A percentile compares a stretch with the other conserved stretches of the same genome.
These are phyloP conservation scores for Hydropsyche tenuis DNA, from an alignment of 1,140 invertebrate species.

Conservation along the genomic window DNA sequence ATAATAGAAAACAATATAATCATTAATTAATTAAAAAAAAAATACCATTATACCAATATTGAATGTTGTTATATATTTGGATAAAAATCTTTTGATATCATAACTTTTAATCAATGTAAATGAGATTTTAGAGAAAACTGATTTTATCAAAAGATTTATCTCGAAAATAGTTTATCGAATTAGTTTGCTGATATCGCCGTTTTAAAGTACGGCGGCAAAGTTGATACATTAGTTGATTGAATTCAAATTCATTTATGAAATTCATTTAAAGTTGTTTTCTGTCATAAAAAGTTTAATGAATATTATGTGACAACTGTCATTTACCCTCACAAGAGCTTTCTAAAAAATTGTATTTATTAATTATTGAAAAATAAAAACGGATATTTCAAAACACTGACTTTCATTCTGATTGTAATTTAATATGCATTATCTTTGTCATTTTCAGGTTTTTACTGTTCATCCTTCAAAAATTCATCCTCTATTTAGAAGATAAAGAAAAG, in stretches of 20 bases:
- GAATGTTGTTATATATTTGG: conserved; percentile 28
- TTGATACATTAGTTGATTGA: conserved; percentile 23
- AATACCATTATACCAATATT: conserved; percentile 20
- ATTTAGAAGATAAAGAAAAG: too few relatives aligned
- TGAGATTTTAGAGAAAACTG: too few relatives aligned
- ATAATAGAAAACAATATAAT: conserved; percentile 19
- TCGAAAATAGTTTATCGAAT: background rate
- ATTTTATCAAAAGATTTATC: conserved; percentile 15
- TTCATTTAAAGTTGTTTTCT: conserved; percentile 22
- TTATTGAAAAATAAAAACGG: conserved; percentile 43
- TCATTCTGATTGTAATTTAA: too few relatives aligned
- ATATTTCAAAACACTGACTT: conserved; percentile 24
- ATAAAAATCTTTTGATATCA: conserved; percentile 14
- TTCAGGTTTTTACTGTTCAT: too few relatives aligned
- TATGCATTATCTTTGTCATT: too few relatives aligned
- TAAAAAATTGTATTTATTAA: conserved; percentile 49
- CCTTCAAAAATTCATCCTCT: too few relatives aligned
- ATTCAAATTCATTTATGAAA: conserved; percentile 18
- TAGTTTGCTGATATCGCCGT: conserved; percentile 10
- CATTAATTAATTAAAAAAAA: conserved; percentile 11
- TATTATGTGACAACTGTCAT: conserved; percentile 35
- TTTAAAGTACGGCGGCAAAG: background rate
- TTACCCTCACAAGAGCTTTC: conserved; percentile 47
- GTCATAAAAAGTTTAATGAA: conserved; percentile 23
- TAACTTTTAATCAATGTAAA: conserved; percentile 11